Evolutionary conservation across 2,888 invertebrate genomes (phyloP).

Genomic region (Carabus problematicus): DNA sequence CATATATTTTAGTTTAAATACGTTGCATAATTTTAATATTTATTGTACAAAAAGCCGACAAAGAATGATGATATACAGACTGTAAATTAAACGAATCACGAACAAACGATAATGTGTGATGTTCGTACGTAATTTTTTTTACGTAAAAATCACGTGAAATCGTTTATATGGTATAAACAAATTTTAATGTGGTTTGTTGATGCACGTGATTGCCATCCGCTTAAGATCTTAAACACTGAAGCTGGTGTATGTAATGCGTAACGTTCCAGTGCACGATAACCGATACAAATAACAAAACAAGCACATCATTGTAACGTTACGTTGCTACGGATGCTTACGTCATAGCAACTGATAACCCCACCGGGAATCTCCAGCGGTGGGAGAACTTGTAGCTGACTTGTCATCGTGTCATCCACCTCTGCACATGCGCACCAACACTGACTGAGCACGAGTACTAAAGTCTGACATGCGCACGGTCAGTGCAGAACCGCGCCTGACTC

Average conservation of each 20-base stretch:
- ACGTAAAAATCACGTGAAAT: constrained; percentile 33
- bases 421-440: constrained; percentile 22
- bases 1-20: no score
- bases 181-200: constrained; percentile 14
- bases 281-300: not conserved
- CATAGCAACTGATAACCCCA: no score
- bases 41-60: no score
- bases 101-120: not conserved
- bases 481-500: constrained; percentile 33
- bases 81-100: not conserved
- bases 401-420: constrained; percentile 41
- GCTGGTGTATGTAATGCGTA: constrained; percentile 4
- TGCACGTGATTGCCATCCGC: constrained; percentile 20
- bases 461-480: constrained; percentile 34
- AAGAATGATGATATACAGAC: not conserved
- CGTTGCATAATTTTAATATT: no score
- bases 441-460: constrained; percentile 39
- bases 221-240: constrained; percentile 9
- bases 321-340: not conserved
- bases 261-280: not conserved
- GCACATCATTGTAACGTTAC: not conserved
- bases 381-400: constrained; percentile 15
- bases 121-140: constrained; percentile 1
- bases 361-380: not conserved
- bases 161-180: constrained; percentile 23